Percentiles rank a stretch among this genome's conserved stretches.
phyloP scores from a whole-genome alignment of 2,797 vertebrate genomes.

The Eurystomus glaucurus region DNA sequence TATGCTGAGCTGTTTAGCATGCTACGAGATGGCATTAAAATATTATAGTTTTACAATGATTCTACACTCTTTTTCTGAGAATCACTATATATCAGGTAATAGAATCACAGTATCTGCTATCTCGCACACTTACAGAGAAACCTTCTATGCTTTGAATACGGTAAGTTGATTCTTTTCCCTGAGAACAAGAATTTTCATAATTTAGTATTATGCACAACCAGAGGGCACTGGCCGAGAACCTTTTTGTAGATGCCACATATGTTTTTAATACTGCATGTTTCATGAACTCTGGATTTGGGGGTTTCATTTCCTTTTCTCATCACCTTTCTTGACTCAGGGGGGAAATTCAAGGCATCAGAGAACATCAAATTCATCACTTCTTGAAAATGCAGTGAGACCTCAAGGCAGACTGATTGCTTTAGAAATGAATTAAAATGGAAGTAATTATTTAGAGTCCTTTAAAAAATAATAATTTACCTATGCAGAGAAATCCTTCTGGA shows the following conservation, averaged over 20 bases:
- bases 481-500: slow-evolving; percentile 66
- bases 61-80: neutral
- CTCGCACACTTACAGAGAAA: neutral
- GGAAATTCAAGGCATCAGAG: slow-evolving; percentile 62
- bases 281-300: slow-evolving; percentile 50
- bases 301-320: slow-evolving; percentile 72
- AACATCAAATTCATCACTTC: slow-evolving; percentile 75
- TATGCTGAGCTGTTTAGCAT: neutral
- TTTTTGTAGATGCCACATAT: neutral
- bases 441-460: slow-evolving; percentile 76
- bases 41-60: neutral
- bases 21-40: accelerated
- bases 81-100: neutral
- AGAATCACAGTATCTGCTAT: neutral
- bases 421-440: slow-evolving; percentile 77
- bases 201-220: neutral
- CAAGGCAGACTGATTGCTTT: slow-evolving; percentile 61
- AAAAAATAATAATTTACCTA: slow-evolving; percentile 43
- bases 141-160: neutral
- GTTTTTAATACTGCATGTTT: slow-evolving; percentile 29
- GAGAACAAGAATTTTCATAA: neutral
- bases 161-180: neutral
- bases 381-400: slow-evolving; percentile 63
- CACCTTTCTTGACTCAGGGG: slow-evolving; percentile 59
- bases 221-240: neutral